A percentile compares a stretch with the other conserved stretches of the same genome.
Conservation (phyloP, 2,113 vertebrate species). For the Phoenicopterus ruber region DNA sequence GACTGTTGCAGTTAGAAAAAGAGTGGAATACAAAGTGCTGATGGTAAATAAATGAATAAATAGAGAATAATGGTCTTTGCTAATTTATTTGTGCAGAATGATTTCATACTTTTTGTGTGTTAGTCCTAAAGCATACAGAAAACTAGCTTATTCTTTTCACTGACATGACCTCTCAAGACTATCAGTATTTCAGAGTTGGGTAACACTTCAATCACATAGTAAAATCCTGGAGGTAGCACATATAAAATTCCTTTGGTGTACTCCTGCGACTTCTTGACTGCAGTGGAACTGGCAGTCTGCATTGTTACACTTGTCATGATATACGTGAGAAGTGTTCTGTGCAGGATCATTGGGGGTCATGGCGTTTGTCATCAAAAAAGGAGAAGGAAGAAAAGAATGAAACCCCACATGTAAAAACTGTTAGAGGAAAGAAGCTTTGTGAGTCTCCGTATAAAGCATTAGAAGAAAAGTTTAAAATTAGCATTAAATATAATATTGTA, state of each 20-base stretch:
- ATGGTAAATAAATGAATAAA: not conserved
- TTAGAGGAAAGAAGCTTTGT: not conserved
- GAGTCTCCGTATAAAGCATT: not conserved
- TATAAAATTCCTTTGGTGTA: slow-evolving; percentile 39
- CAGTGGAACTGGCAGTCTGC: slow-evolving; percentile 41
- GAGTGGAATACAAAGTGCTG: not conserved
- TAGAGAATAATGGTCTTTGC: not conserved
- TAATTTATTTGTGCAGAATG: not conserved
- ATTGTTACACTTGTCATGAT: slow-evolving; percentile 56
- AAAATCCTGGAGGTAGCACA: not conserved
- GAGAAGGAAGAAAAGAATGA: not conserved
- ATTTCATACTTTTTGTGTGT: not conserved
- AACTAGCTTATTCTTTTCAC: not conserved
- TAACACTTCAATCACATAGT: not conserved
- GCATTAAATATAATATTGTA: not conserved
- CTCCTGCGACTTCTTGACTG: not conserved
- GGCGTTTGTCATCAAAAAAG: not conserved
- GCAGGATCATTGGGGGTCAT: not conserved
- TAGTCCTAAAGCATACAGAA: not conserved
- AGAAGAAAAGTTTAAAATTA: not conserved
- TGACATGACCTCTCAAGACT: not conserved
- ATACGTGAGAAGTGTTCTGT: slow-evolving; percentile 16
- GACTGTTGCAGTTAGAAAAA: not conserved
- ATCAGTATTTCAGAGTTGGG: not conserved
- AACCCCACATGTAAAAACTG: not conserved